A percentile compares a stretch with the other conserved stretches of the same genome.
These are phyloP conservation scores for Cygnus buccinator DNA, from an alignment of 2,113 vertebrate species.

Conservation along the genomic window DNA sequence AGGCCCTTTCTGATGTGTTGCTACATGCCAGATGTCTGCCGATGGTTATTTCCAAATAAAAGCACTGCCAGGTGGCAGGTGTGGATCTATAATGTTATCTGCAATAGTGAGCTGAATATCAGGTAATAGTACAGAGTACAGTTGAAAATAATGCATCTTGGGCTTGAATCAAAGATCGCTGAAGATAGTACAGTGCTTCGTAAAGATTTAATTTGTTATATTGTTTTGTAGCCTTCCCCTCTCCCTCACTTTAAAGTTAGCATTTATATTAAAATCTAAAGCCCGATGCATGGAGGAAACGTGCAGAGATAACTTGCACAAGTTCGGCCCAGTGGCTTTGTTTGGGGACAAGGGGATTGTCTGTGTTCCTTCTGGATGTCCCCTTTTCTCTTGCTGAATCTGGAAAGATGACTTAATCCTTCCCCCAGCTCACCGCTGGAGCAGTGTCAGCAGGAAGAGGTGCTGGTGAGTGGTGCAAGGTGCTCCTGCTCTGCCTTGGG, in stretches of 20 bases:
- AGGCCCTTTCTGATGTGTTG: neutral
- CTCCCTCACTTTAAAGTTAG: neutral
- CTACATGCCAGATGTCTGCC: neutral
- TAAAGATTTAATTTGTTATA: neutral
- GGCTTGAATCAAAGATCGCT: neutral
- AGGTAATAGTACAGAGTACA: neutral
- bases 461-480: neutral
- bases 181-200: neutral
- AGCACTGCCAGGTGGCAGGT: neutral
- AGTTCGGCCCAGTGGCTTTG: neutral
- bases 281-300: neutral
- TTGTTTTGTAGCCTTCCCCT: neutral
- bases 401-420: neutral
- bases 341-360: neutral
- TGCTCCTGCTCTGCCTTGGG: neutral
- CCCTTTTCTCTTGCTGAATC: neutral
- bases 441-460: neutral
- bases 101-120: neutral
- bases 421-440: neutral
- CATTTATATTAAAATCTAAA: constrained; percentile 16
- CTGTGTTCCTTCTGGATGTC: neutral
- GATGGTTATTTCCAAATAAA: constrained; percentile 9
- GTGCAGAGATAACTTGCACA: neutral
- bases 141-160: neutral
- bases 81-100: neutral